Evolutionary conservation across 2,797 vertebrate genomes (phyloP).

Genomic region (Gorsachius magnificus): DNA sequence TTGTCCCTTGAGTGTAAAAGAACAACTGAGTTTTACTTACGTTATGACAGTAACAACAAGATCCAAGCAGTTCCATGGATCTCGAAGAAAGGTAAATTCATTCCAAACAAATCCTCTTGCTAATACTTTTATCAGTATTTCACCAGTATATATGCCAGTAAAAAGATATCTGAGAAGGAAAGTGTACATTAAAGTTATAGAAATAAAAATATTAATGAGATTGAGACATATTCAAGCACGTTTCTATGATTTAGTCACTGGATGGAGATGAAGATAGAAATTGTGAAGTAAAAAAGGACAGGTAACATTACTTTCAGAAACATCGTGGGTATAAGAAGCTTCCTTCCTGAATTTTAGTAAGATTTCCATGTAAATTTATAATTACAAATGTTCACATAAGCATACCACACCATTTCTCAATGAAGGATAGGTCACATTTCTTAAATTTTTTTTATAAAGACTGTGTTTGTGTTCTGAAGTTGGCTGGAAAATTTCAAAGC

Average conservation of each 20-base stretch:
- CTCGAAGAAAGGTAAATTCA: slow-evolving; percentile 93
- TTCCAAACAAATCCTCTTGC: slow-evolving; percentile 91
- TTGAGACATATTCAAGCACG: neutral
- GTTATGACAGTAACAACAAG: slow-evolving; percentile 87
- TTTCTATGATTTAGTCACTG: neutral
- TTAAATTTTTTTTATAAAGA: no score
- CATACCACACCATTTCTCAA: neutral
- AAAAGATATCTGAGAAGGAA: slow-evolving; percentile 83
- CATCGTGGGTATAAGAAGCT: neutral
- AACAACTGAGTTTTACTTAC: slow-evolving; percentile 78
- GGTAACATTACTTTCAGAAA: neutral
- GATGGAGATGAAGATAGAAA: neutral
- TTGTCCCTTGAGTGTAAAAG: neutral
- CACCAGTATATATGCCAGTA: slow-evolving; percentile 90
- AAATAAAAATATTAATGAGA: neutral
- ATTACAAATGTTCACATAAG: neutral
- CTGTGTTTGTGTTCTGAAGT: neutral
- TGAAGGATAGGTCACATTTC: neutral
- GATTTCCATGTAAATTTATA: neutral
- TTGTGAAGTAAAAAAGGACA: neutral
- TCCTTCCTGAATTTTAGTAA: neutral
- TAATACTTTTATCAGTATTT: slow-evolving; percentile 91
- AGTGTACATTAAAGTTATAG: slow-evolving; percentile 9
- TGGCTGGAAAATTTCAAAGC: neutral
- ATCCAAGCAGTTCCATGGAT: slow-evolving; percentile 96